These are phyloP conservation scores for Thysanoteuthis rhombus DNA, from an alignment of 2,888 invertebrate species.

Conservation along the genomic window DNA sequence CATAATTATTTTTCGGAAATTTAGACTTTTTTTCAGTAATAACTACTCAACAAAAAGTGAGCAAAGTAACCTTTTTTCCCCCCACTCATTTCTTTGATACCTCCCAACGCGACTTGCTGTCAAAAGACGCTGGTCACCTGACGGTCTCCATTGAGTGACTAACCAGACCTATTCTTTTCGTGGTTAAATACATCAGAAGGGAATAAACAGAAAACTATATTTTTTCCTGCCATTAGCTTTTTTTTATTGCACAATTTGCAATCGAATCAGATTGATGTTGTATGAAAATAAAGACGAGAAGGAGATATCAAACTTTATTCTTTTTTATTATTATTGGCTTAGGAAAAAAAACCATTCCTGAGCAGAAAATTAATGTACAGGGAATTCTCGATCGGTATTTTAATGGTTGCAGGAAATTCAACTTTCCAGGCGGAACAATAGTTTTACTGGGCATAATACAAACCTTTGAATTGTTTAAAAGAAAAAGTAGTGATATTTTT, in stretches of 20 bases:
- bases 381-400: neutral
- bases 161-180: too few relatives aligned
- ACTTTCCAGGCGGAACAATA: neutral
- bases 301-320: neutral
- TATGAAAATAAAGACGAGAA: neutral
- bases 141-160: too few relatives aligned
- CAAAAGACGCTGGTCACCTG: too few relatives aligned
- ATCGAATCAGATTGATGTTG: neutral
- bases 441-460: neutral
- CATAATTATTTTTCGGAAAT: too few relatives aligned
- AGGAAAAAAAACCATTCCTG: neutral
- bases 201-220: neutral
- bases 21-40: too few relatives aligned
- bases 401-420: neutral
- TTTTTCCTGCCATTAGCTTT: neutral
- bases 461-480: neutral
- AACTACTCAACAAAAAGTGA: too few relatives aligned
- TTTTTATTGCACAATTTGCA: slow-evolving; percentile 1
- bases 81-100: neutral
- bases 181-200: neutral
- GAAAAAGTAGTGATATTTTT: neutral
- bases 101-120: too few relatives aligned
- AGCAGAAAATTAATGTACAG: neutral
- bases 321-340: neutral
- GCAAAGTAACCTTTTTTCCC: neutral